Base-by-base conservation (phyloP, 2,113 vertebrate species). In the Symphodus melops region DNA sequence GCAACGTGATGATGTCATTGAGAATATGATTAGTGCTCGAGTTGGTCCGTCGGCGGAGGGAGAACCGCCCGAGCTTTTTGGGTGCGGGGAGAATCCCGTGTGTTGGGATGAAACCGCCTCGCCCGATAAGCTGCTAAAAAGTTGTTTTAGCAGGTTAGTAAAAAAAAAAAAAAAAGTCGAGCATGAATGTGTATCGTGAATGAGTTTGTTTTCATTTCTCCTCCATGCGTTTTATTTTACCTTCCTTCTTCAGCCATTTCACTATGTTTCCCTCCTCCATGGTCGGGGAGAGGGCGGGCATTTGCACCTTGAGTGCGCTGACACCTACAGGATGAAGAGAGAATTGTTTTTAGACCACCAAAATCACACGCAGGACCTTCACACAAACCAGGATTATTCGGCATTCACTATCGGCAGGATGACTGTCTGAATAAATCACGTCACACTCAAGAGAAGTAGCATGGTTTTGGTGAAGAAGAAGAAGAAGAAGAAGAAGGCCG, bases 211-310 rank as follows among this genome's bases (percentile, higher is more conserved):
- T n/a, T n/a, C n/a, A n/a, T n/a, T 10, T 39, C 25, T 4, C 25
- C 25, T 4, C 25, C 1, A 21, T 25, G 4, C 14, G 11, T 75
- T 8, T 72, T 61, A 0, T 4, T 92, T 94, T 91, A 98, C 98
- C 98, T 97, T 99, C 98, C 42, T 95, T 97, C 89, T 98, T 99
- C 56, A 99, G 91, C 98, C 98, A 99, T 90, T 97, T 99, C 76
- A 99, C 95, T 33, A 99, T 93, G 82, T 95, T 99, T 75, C 98
- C 98, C 90, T 97, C 94, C 88, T 97, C 97, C 98, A 99, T 99
- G 11, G 98, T 99, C 59, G 98, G 98, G 25, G 98, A 99, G n/a
- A 99, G 93, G 0, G 97, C 97, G 1, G 98, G 98, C 98, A 99
- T 99, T 71, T 96, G 72, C 68, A 99, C 91, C 88, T 97, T 95